phyloP scores from a whole-genome alignment of 2,113 vertebrate species.

The Montifringilla adamsi region DNA sequence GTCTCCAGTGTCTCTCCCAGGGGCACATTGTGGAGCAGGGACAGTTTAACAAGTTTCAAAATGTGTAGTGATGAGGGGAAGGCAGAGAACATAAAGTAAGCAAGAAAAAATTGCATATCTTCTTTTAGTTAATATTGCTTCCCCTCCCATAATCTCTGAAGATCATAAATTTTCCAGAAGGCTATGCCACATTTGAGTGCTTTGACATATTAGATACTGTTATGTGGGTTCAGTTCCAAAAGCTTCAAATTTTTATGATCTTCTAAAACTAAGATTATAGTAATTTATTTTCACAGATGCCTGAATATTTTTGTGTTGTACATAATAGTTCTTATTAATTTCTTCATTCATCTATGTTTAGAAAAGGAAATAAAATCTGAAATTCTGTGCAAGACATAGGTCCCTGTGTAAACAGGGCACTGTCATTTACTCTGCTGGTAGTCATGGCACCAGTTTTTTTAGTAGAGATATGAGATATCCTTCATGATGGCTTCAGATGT shows the following conservation, averaged over 20 bases:
- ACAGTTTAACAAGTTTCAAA: conserved; percentile 29
- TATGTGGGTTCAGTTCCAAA: background rate
- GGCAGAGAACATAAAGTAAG: background rate
- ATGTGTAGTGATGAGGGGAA: background rate
- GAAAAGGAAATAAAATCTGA: background rate
- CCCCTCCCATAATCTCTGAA: background rate
- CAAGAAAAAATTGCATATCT: background rate
- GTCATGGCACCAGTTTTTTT: background rate
- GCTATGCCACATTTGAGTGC: background rate
- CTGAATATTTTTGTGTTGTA: background rate
- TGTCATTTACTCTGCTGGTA: background rate
- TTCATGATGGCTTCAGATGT: background rate
- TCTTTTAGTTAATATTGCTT: background rate
- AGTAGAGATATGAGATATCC: background rate
- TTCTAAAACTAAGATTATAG: background rate
- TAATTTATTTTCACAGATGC: background rate
- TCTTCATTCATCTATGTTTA: background rate
- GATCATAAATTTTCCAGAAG: background rate
- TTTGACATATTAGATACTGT: background rate
- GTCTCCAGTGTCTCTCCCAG: background rate
- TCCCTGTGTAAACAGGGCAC: background rate
- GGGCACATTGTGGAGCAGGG: background rate
- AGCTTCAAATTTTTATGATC: background rate
- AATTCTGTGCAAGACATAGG: background rate
- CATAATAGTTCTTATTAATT: background rate